phyloP scores from a whole-genome alignment of 2,797 vertebrate genomes.

The Sciaenops ocellatus region DNA sequence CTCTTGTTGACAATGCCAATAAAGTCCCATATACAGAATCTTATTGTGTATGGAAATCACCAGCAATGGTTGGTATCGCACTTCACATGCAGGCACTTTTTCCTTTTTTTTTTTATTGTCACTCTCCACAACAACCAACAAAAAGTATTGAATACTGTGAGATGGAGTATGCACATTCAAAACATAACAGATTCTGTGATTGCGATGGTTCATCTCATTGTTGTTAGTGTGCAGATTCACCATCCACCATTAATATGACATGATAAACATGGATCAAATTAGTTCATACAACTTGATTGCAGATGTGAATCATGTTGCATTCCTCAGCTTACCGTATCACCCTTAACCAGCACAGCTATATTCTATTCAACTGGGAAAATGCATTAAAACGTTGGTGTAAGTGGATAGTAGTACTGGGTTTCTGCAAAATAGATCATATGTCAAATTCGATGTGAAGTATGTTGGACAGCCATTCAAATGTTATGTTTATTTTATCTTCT shows the following conservation, averaged over 20 bases:
- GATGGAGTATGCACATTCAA: not conserved
- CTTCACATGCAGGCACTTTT: not conserved
- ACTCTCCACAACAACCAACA: too few relatives aligned
- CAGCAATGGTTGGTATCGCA: not conserved
- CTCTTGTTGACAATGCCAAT: not conserved
- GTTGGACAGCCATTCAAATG: not conserved
- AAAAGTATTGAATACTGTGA: too few relatives aligned
- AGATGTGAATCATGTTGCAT: not conserved
- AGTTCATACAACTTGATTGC: not conserved
- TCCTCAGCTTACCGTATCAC: too few relatives aligned
- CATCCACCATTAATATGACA: not conserved
- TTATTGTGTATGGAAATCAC: not conserved
- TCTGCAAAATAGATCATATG: too few relatives aligned
- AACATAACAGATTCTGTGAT: not conserved
- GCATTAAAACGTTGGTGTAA: not conserved
- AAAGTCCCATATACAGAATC: not conserved
- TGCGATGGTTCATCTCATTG: not conserved
- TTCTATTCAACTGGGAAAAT: not conserved
- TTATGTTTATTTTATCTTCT: not conserved
- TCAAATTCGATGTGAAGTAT: too few relatives aligned
- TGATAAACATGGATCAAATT: not conserved
- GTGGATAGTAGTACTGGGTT: too few relatives aligned
- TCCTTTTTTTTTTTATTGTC: too few relatives aligned
- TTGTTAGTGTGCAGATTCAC: not conserved
- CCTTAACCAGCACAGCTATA: not conserved